Evolutionary conservation across 2,113 vertebrate species (phyloP), one percentile per base, ranked within the genome.

Genomic region (Macheiramphus alcinus): DNA sequence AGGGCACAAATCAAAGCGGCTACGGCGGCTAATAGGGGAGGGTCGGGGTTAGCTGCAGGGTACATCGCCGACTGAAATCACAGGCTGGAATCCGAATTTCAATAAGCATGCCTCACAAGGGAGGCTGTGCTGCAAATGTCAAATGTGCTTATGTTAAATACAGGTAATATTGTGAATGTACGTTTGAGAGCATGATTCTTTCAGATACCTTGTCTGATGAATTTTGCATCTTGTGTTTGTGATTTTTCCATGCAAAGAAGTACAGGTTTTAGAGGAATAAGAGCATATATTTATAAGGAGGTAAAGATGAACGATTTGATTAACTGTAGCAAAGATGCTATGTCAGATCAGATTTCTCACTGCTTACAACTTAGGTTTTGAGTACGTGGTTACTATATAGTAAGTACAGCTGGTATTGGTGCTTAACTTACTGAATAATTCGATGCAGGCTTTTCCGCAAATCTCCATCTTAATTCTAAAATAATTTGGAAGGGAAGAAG

Each of bases 291-390:
- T 68, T 88, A 45, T 58, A 53, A 81, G 86, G 92, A 95, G 75
- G 72, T 73, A 66, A 80, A 20, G 71, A 90, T 79, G 88, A 82
- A 80, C 83, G 59, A 26, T 87, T 74, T 85, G 88, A 88, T 93
- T 92, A 93, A 75, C 67, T 89, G 88, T 58, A 66, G 82, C 80
- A 55, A 61, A 86, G 80, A 92, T 53, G 90, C 90, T 71, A 19
- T 86, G 83, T 74, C 97, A 84, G 92, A 90, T 95, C 68, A 15
- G 80, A 84, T 95, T 94, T 94, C 89, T 91, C 80, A 80, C 80
- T 75, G 80, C 88, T 92, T 72, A 53, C 73, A 43, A 42, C 31
- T 16, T 27, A 17, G 48, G 52, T n/a, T 58, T 63, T 19, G 88
- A 74, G 52, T 55, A 65, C 6, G 1, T 56, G 43, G 93, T 79